These are phyloP conservation scores for Molossus alvarezi DNA, from an alignment of 2,797 vertebrate genomes.

Conservation along the genomic window DNA sequence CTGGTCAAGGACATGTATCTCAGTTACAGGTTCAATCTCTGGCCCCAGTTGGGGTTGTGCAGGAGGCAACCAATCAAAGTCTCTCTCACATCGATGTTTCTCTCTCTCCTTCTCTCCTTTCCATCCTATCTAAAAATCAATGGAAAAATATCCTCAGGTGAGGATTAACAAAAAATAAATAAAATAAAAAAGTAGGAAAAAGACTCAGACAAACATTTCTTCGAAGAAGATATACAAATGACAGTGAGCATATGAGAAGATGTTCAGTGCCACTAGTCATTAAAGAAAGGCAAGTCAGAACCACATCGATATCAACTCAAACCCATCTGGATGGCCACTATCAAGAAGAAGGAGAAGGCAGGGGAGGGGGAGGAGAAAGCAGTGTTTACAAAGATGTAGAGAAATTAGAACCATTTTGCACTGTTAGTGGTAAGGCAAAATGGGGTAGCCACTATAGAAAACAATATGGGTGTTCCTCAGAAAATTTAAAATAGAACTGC, in stretches of 20 bases:
- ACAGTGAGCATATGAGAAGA: not conserved
- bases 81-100: too few relatives aligned
- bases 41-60: too few relatives aligned
- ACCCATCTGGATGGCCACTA: not conserved
- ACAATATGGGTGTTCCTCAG: not conserved
- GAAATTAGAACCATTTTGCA: not conserved
- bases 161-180: too few relatives aligned
- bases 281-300: slow-evolving; percentile 4
- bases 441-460: not conserved
- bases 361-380: not conserved
- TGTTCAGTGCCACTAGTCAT: not conserved
- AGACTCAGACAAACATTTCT: slow-evolving; percentile 8
- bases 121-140: too few relatives aligned
- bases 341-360: not conserved
- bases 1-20: too few relatives aligned
- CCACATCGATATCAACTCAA: not conserved
- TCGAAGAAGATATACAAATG: not conserved
- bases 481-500: not conserved
- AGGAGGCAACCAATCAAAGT: too few relatives aligned
- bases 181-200: slow-evolving; percentile 14
- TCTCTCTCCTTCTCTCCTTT: too few relatives aligned
- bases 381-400: slow-evolving; percentile 3
- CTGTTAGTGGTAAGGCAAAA: not conserved
- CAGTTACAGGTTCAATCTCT: too few relatives aligned
- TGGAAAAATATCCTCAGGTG: too few relatives aligned